A percentile compares a stretch with the other conserved stretches of the same genome.
phyloP scores from a whole-genome alignment of 2,888 invertebrate genomes.

The Campoplex nolae region DNA sequence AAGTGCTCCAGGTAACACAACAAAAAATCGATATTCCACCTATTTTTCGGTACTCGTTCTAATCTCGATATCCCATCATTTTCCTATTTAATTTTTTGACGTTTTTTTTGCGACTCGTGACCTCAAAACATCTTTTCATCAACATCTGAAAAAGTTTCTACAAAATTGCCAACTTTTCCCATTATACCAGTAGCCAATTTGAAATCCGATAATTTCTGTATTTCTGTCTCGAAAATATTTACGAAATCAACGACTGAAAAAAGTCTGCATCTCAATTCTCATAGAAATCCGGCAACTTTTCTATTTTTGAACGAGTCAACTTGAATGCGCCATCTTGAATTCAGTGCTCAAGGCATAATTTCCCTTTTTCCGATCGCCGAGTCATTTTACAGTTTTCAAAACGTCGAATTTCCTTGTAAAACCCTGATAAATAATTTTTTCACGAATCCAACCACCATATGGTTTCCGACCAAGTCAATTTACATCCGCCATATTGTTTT shows the following conservation, averaged over 20 bases:
- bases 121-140: not conserved
- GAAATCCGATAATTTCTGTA: not conserved
- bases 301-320: not conserved
- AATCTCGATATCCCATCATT: not conserved
- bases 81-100: not conserved
- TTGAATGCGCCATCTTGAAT: not conserved
- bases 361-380: no score
- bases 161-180: not conserved
- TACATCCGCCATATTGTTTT: not conserved
- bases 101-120: not conserved
- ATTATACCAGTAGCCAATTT: no score
- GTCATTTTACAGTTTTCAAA: no score
- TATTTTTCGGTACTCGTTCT: not conserved
- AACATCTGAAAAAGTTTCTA: no score
- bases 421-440: not conserved
- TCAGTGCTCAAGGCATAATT: not conserved
- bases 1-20: conserved; percentile 89
- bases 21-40: not conserved
- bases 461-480: not conserved
- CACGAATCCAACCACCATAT: not conserved
- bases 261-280: not conserved
- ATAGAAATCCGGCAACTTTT: not conserved
- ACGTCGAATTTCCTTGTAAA: no score
- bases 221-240: not conserved
- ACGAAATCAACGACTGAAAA: not conserved